Evolutionary conservation across 2,888 invertebrate species (phyloP).

Genomic region (Hyles lineata): DNA sequence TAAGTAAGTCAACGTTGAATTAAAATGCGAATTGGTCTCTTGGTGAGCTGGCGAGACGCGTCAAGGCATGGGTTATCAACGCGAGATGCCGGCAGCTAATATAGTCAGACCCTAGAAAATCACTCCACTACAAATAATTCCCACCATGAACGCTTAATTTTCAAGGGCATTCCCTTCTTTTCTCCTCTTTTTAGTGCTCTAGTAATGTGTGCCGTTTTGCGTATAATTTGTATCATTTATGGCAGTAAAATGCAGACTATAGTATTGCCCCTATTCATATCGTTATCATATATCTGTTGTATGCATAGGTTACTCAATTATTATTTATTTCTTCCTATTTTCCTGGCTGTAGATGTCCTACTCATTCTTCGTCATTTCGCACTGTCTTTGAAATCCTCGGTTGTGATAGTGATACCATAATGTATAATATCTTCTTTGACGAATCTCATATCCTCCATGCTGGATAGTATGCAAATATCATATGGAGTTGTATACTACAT

Average conservation of each 20-base stretch:
- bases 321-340: too few relatives aligned
- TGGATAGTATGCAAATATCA: too few relatives aligned
- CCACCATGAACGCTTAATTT: constrained; percentile 63
- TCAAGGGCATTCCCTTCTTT: constrained; percentile 46
- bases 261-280: not conserved
- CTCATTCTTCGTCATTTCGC: too few relatives aligned
- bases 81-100: constrained; percentile 68
- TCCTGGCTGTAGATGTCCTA: too few relatives aligned
- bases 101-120: constrained; percentile 57
- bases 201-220: constrained; percentile 30
- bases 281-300: too few relatives aligned
- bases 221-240: not conserved
- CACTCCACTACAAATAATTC: constrained; percentile 63
- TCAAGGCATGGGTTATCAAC: constrained; percentile 56
- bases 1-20: constrained; percentile 51
- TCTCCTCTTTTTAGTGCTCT: constrained; percentile 44
- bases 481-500: too few relatives aligned
- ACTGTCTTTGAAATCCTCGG: too few relatives aligned
- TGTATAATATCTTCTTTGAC: too few relatives aligned
- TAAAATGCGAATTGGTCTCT: constrained; percentile 49
- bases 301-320: too few relatives aligned
- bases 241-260: not conserved
- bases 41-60: constrained; percentile 47
- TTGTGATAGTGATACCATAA: too few relatives aligned
- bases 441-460: too few relatives aligned